These are phyloP conservation scores for Caenorhabditis sp. DNA, from an alignment of 2,888 invertebrate species.

Conservation along the genomic window DNA sequence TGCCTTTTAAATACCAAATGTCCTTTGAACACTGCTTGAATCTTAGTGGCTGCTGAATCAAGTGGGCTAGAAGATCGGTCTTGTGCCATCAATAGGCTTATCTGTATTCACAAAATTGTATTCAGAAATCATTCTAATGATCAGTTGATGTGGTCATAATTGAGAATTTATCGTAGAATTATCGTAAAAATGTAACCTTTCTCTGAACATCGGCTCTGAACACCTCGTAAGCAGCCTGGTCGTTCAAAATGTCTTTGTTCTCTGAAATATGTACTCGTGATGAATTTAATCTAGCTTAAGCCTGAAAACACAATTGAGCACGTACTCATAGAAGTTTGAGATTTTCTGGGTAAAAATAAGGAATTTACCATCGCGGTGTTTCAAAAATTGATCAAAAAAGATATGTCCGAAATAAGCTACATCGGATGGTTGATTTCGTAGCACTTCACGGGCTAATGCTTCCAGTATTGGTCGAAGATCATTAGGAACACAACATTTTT, in stretches of 20 bases:
- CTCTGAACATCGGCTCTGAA: slow-evolving; percentile 79
- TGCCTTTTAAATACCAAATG: too few relatives aligned
- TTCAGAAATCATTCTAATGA: slow-evolving; percentile 36
- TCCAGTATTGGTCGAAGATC: slow-evolving; percentile 76
- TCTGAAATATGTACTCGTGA: too few relatives aligned
- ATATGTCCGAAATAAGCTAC: slow-evolving; percentile 71
- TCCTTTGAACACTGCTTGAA: slow-evolving; percentile 92
- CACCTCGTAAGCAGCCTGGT: slow-evolving; percentile 73
- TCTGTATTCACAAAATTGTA: not conserved
- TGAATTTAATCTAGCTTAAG: too few relatives aligned
- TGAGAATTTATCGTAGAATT: too few relatives aligned
- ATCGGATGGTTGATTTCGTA: slow-evolving; percentile 73
- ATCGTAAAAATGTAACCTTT: too few relatives aligned
- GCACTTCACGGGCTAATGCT: slow-evolving; percentile 65
- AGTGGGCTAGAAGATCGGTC: slow-evolving; percentile 52
- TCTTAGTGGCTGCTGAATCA: slow-evolving; percentile 86
- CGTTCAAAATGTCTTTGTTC: slow-evolving; percentile 68
- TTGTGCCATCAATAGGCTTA: too few relatives aligned
- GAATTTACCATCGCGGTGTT: slow-evolving; percentile 69
- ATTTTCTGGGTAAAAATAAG: too few relatives aligned
- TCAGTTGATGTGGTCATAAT: too few relatives aligned
- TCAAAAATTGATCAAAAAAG: slow-evolving; percentile 74
- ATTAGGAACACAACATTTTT: slow-evolving; percentile 73
- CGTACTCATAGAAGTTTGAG: too few relatives aligned
- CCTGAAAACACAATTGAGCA: too few relatives aligned